Evolutionary conservation across 2,888 invertebrate genomes (phyloP), one percentile per base, ranked within the genome.

Genomic region (Pseudococcus jackbeardsleyi): DNA sequence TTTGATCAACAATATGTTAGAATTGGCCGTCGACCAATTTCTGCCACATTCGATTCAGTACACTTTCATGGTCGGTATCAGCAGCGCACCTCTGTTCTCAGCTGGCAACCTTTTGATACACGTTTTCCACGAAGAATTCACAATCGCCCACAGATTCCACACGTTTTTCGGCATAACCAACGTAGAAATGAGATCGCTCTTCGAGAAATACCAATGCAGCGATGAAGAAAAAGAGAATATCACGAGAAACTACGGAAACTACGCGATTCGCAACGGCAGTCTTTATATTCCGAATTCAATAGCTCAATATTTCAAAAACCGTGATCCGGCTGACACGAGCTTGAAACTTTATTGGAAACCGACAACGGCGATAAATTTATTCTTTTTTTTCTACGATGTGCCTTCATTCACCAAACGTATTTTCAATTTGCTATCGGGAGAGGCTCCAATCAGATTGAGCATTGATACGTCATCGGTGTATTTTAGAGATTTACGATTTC

Each of bases 71-170:
- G 72, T 72, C 15, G 72, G 72, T 72, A 33, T 33, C 4, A 72
- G 26, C 11, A 72, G 72, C 17, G 17, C 15, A 33, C 72, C 72
- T 3, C 0, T 72, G 33, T 72, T 26, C 17, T 72, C 72, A 17
- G 72, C 33, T 72, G 33, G 17, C 8, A 17, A 72, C 15, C 15
- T 72, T 0, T 5, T 12, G 7, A 72, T 26, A 39, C 33, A 72
- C 72, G 72, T 72, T 4, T 72, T 72, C 72, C 72, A 72, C 72
- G 72, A 72, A 72, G 72, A 72, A 72, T 72, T 72, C 33, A 72
- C 17, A 2, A 68, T 26, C 9, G 26, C 22, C 33, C 72, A 72
- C 15, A 12, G 72, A 26, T 72, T 72, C 72, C 33, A 33, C 3
- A 15, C 8, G 9, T 72, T 17, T 33, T 72, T 72, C 72, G 72